Conservation (phyloP, 2,888 invertebrate genomes). For the Andrena fulva region DNA sequence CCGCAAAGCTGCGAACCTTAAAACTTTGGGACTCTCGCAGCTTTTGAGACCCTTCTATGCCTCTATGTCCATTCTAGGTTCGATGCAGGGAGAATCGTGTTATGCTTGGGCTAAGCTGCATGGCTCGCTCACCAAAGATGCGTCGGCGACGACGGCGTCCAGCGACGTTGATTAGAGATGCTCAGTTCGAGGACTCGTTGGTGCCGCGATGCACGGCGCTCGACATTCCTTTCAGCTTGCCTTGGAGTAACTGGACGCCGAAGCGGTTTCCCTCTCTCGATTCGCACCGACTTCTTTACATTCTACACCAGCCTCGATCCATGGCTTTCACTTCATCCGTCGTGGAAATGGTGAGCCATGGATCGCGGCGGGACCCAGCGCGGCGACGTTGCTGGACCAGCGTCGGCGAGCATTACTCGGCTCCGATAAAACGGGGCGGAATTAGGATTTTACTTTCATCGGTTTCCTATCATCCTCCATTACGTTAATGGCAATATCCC, state of each 20-base stretch:
- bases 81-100: neutral
- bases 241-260: conserved; percentile 81
- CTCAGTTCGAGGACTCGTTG: conserved; percentile 66
- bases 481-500: too few relatives aligned
- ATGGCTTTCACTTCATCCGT: conserved; percentile 80
- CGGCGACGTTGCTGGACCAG: conserved; percentile 47
- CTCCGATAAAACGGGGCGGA: neutral
- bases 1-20: too few relatives aligned
- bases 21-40: too few relatives aligned
- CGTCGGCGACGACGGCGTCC: conserved; percentile 42
- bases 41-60: too few relatives aligned
- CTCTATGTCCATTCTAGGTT: too few relatives aligned
- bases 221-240: conserved; percentile 81
- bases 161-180: conserved; percentile 61
- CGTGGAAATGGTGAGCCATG: conserved; percentile 60
- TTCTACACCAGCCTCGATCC: conserved; percentile 77
- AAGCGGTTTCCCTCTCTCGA: conserved; percentile 68
- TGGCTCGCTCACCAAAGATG: conserved; percentile 39
- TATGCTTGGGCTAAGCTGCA: neutral
- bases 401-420: neutral
- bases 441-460: neutral
- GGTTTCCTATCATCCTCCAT: too few relatives aligned
- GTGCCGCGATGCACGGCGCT: conserved; percentile 72
- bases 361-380: conserved; percentile 25
- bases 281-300: conserved; percentile 78